Evolutionary conservation across 2,113 vertebrate genomes (phyloP).

Genomic region (Peromyscus maniculatus): DNA sequence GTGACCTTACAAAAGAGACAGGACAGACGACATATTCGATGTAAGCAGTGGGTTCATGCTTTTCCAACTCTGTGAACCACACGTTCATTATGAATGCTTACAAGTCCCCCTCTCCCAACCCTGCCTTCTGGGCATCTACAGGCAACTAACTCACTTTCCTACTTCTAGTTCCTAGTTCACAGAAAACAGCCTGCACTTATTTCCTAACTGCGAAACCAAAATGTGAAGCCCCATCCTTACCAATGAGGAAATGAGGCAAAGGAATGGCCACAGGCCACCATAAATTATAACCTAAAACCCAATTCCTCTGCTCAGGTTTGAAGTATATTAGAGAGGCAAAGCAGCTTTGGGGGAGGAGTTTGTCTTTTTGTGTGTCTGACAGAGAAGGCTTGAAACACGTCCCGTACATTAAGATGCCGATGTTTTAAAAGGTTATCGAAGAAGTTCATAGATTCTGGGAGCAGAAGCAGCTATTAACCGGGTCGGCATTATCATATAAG

Average conservation of each 20-base stretch:
- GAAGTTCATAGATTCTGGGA: neutral
- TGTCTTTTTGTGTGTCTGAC: neutral
- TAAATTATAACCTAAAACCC: slow-evolving; percentile 60
- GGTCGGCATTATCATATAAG: neutral
- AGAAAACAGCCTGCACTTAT: slow-evolving; percentile 49
- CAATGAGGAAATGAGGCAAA: slow-evolving; percentile 69
- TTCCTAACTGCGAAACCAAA: slow-evolving; percentile 66
- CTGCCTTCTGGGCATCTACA: neutral
- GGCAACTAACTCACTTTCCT: slow-evolving; percentile 20
- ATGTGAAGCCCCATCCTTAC: slow-evolving; percentile 59
- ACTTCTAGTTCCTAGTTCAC: slow-evolving; percentile 38
- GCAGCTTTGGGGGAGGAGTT: neutral
- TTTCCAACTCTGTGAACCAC: slow-evolving; percentile 40
- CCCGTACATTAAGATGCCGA: slow-evolving; percentile 1
- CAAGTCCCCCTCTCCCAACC: slow-evolving; percentile 23
- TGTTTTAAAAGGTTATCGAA: slow-evolving; percentile 9
- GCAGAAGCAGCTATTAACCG: neutral
- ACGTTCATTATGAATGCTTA: slow-evolving; percentile 38
- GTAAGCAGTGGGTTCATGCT: neutral
- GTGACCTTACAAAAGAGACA: neutral
- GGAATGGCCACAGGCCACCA: neutral
- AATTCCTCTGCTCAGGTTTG: slow-evolving; percentile 34
- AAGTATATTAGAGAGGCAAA: slow-evolving; percentile 54
- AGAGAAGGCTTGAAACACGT: neutral
- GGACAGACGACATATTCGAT: neutral